Evolutionary conservation across 2,888 invertebrate genomes (phyloP).

Genomic region (Stenotaenia linearis): DNA sequence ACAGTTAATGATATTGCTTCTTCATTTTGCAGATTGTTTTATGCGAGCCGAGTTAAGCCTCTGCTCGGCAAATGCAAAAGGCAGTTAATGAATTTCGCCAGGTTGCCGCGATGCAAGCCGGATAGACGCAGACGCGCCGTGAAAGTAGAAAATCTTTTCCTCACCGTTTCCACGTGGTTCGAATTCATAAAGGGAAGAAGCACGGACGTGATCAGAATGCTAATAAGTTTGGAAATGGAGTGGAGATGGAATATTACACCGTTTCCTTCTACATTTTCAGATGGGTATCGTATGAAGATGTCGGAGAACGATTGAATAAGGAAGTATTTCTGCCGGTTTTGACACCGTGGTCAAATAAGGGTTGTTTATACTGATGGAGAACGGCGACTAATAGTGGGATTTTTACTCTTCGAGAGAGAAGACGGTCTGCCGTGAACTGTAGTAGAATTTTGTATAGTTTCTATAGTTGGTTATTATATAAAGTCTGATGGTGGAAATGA

Average conservation of each 20-base stretch:
- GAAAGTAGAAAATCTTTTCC: constrained; percentile 1
- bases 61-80: background rate
- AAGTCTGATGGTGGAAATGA: too few species aligned
- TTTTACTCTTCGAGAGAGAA: too few species aligned
- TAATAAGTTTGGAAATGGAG: background rate
- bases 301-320: background rate
- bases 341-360: too few species aligned
- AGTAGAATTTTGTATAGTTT: too few species aligned
- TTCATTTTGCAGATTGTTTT: constrained; percentile 5
- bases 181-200: constrained; percentile 2
- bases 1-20: background rate
- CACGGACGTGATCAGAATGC: background rate
- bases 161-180: background rate
- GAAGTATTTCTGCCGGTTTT: too few species aligned
- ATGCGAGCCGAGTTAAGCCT: background rate
- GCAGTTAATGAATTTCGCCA: background rate
- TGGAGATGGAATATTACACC: constrained; percentile 2
- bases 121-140: background rate
- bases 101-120: background rate
- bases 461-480: too few species aligned
- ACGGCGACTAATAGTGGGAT: too few species aligned
- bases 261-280: background rate
- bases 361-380: too few species aligned
- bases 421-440: too few species aligned
- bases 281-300: background rate